Evolutionary conservation across 2,888 invertebrate species (phyloP).

Genomic region (Trimorus sp.): DNA sequence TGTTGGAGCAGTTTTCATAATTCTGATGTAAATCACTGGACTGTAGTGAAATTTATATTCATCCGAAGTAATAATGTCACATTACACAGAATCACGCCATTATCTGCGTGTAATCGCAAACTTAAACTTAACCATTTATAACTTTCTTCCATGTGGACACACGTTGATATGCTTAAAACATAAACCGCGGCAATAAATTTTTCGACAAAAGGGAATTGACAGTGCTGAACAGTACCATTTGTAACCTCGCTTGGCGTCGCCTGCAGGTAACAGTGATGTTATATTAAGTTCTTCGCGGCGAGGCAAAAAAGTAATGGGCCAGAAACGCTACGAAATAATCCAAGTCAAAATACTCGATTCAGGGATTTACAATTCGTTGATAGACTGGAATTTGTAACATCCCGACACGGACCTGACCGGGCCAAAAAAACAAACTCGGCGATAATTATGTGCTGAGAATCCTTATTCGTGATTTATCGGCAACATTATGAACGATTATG

Average conservation of each 20-base stretch:
- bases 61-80: slow-evolving; percentile 38
- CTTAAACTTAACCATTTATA: slow-evolving; percentile 31
- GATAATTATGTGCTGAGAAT: slow-evolving; percentile 52
- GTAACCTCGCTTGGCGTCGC: slow-evolving; percentile 45
- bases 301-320: slow-evolving; percentile 27
- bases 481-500: slow-evolving; percentile 49
- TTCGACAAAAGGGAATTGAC: slow-evolving; percentile 59
- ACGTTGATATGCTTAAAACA: slow-evolving; percentile 49
- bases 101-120: slow-evolving; percentile 32
- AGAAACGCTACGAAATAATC: slow-evolving; percentile 41
- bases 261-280: slow-evolving; percentile 41
- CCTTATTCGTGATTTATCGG: slow-evolving; percentile 49
- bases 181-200: slow-evolving; percentile 56
- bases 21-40: background rate
- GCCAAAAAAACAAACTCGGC: background rate
- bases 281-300: slow-evolving; percentile 41
- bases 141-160: slow-evolving; percentile 34
- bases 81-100: slow-evolving; percentile 21
- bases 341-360: slow-evolving; percentile 23
- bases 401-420: slow-evolving; percentile 9
- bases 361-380: slow-evolving; percentile 30
- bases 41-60: background rate
- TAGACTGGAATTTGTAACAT: slow-evolving; percentile 11
- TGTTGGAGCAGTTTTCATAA: background rate
- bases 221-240: slow-evolving; percentile 57